Percentiles rank a stretch among this genome's conserved stretches.
Evolutionary conservation across 2,797 vertebrate genomes (phyloP).

Genomic region (Bryconaethiops microstoma): DNA sequence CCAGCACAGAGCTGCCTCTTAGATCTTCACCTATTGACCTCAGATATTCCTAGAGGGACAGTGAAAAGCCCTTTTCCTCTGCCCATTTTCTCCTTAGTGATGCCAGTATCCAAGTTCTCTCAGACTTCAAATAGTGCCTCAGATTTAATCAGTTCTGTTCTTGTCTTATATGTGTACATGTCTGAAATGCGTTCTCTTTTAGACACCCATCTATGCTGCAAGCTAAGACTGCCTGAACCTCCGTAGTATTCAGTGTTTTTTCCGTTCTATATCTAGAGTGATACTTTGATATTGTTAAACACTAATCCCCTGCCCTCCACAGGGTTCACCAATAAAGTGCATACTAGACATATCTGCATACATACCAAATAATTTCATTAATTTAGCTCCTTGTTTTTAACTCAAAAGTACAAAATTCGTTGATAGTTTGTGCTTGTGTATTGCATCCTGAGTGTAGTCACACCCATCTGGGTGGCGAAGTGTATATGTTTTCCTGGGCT

Average conservation of each 20-base stretch:
- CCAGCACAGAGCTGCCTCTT: neutral
- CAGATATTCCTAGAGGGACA: slow-evolving; percentile 7
- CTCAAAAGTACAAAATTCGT: neutral
- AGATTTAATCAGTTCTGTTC: slow-evolving; percentile 9
- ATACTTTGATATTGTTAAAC: slow-evolving; percentile 12
- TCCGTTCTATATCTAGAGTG: neutral
- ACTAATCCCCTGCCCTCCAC: neutral
- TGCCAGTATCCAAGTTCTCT: slow-evolving; percentile 1
- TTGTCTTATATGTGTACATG: slow-evolving; percentile 9
- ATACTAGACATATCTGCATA: neutral
- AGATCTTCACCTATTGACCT: slow-evolving; percentile 11
- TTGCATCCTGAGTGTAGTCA: slow-evolving; percentile 19
- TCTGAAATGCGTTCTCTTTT: slow-evolving; percentile 22
- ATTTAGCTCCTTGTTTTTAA: neutral
- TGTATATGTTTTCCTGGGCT: slow-evolving; percentile 20
- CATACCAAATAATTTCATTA: neutral
- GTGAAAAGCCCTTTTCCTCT: neutral
- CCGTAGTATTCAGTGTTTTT: neutral
- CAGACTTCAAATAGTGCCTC: slow-evolving; percentile 4
- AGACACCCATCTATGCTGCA: slow-evolving; percentile 1
- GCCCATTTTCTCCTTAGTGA: slow-evolving; percentile 1
- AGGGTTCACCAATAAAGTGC: neutral
- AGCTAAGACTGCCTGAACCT: neutral
- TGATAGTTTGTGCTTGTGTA: neutral
- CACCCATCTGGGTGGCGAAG: slow-evolving; percentile 34